Evolutionary conservation across 1,140 invertebrate species (phyloP).

Genomic region (Acromyrmex heyeri): DNA sequence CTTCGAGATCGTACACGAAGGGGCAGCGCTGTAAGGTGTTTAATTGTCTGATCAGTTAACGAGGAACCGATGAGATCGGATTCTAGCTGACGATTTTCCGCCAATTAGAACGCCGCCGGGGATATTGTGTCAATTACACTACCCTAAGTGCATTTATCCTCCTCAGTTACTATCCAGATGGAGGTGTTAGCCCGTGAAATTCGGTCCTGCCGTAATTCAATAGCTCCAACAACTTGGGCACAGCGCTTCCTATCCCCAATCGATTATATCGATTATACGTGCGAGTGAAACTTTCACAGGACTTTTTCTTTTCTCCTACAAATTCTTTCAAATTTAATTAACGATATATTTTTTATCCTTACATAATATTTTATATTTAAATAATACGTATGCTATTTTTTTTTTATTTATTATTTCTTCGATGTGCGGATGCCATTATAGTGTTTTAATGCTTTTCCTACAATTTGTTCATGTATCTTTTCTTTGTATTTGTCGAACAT

Average conservation of each 20-base stretch:
- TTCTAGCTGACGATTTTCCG: constrained; percentile 73
- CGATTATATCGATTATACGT: constrained; percentile 44
- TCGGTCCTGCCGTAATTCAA: constrained; percentile 71
- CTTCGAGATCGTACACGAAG: background rate
- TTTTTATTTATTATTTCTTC: background rate
- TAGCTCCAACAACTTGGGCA: constrained; percentile 60
- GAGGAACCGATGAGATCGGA: constrained; percentile 22
- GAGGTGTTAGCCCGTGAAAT: constrained; percentile 80
- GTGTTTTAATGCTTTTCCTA: background rate
- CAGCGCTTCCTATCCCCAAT: background rate
- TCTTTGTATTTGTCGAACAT: background rate
- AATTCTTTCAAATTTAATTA: background rate
- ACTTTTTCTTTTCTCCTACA: background rate
- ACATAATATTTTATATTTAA: background rate
- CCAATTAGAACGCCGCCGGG: constrained; percentile 74
- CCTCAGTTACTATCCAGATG: constrained; percentile 59
- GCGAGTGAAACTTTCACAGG: background rate
- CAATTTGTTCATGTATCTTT: background rate
- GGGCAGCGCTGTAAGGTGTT: background rate
- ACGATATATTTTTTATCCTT: background rate
- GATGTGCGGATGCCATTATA: background rate
- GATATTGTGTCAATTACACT: constrained; percentile 76
- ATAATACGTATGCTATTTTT: background rate
- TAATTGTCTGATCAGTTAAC: constrained; percentile 55
- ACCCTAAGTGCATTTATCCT: constrained; percentile 46